Base-by-base conservation (phyloP, 1,140 invertebrate genomes). In the Brachionus asplanchnoidis region DNA sequence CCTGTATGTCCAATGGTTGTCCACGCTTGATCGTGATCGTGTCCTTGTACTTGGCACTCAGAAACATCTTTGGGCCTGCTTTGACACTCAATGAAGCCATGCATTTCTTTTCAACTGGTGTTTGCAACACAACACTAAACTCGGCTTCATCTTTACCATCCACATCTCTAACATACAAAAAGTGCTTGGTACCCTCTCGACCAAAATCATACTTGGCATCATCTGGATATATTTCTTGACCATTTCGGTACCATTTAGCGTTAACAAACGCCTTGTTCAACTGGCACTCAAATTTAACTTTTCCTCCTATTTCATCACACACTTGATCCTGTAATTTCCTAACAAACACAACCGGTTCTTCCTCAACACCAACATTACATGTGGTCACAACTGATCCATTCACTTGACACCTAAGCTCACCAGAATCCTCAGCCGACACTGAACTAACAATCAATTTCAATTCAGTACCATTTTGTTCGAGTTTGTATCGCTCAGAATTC, bases 201-300 rank as follows among this genome's bases (percentile, higher is more conserved):
- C 60, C 60, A 75, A 84, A 77, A 36, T 84, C 68, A 23, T 68
- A 75, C 17, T 73, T 84, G 40, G 44, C 14, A 36, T 77, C 68
- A 44, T 75, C 32, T 8, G 17, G 40, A 42, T 56, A 56, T 28
- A 84, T 50, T 42, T 84, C 82, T 44, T 84, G 56, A 3, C 44
- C 68, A 28, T 84, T 84, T 8, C 28, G 23, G 23, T n/a, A 84
- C 84, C 84, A 84, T 56, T 84, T 84, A 42, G 68, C 70, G n/a
- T 73, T 53, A 14, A 75, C 60, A 75, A 28, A 73, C 1, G 84
- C 0, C 40, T 66, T 73, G 26, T 84, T 84, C 11, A 84, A 23
- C 42, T 60, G 28, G 28, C 84, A 84, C 20, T 75, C 68, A 42
- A 84, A 78, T 65, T 28, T 28, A 65, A 73, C 66, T 36, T 32